These are phyloP conservation scores for Metridium senile DNA, from an alignment of 92 coral and sea anemone genomes.

Conservation along the genomic window DNA sequence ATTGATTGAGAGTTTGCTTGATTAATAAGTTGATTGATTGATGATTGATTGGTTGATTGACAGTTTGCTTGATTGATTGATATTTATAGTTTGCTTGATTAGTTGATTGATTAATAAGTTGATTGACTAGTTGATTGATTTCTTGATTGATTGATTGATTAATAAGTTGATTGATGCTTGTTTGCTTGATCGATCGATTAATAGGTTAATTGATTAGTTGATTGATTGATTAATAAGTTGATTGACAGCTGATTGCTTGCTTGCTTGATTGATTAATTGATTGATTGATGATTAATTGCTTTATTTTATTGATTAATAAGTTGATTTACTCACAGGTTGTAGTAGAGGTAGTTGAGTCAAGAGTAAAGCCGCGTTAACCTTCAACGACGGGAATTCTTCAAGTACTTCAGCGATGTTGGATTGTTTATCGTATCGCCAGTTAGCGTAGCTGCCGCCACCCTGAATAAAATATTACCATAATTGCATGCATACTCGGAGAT, in stretches of 20 bases:
- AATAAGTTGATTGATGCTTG: not conserved
- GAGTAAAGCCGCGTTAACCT: slow-evolving; percentile 79
- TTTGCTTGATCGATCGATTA: not conserved
- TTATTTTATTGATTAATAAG: not conserved
- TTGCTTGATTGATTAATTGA: not conserved
- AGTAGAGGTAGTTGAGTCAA: slow-evolving; percentile 89
- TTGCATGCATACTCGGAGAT: too few species aligned
- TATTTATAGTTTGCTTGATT: not conserved
- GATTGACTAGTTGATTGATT: slow-evolving; percentile 82
- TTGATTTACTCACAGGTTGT: slow-evolving; percentile 80
- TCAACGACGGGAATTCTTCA: slow-evolving; percentile 76
- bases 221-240: not conserved
- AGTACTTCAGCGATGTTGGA: slow-evolving; percentile 92
- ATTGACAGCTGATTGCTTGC: not conserved
- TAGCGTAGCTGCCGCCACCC: slow-evolving; percentile 93
- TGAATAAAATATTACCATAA: too few species aligned
- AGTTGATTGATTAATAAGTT: not conserved
- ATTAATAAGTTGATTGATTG: not conserved
- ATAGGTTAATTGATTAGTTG: not conserved
- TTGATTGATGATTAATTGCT: not conserved
- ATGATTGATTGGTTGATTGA: not conserved
- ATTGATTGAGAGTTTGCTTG: too few species aligned
- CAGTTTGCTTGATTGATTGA: not conserved
- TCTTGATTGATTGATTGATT: not conserved
- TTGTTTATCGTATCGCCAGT: slow-evolving; percentile 92